Percentiles rank a stretch among this genome's conserved stretches.
These are phyloP conservation scores for Sceliomorpha sp. DNA, from an alignment of 2,888 invertebrate species.

Conservation along the genomic window DNA sequence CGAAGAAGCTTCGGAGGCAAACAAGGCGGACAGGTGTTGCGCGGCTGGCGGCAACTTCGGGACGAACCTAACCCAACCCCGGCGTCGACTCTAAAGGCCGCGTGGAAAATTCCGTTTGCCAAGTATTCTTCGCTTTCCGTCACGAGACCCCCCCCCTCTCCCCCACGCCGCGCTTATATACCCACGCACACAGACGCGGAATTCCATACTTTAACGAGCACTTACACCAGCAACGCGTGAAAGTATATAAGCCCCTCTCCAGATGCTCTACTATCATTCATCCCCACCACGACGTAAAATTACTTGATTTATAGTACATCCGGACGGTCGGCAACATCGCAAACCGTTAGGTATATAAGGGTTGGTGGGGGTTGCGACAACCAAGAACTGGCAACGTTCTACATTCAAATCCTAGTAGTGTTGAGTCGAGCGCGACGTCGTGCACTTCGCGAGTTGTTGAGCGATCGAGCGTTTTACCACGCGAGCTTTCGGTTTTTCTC, in stretches of 20 bases:
- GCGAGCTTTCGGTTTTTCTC: too few relatives aligned
- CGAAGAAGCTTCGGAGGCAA: too few relatives aligned
- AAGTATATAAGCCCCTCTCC: slow-evolving; percentile 65
- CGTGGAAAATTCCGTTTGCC: slow-evolving; percentile 77
- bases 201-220: too few relatives aligned
- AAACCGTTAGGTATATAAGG: slow-evolving; percentile 74
- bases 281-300: slow-evolving; percentile 62
- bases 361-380: slow-evolving; percentile 49
- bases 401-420: slow-evolving; percentile 75
- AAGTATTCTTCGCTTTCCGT: slow-evolving; percentile 55
- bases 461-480: too few relatives aligned
- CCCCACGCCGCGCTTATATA: slow-evolving; percentile 21
- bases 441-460: too few relatives aligned
- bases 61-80: slow-evolving; percentile 64
- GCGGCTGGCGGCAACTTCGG: too few relatives aligned
- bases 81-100: slow-evolving; percentile 59
- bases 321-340: slow-evolving; percentile 79
- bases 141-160: slow-evolving; percentile 48
- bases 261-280: too few relatives aligned
- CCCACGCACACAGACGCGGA: slow-evolving; percentile 8
- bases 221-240: too few relatives aligned
- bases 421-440: too few relatives aligned
- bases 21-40: too few relatives aligned
- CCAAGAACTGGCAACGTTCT: slow-evolving; percentile 78
- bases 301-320: slow-evolving; percentile 55